A percentile compares a stretch with the other conserved stretches of the same genome.
Evolutionary conservation across 2,888 invertebrate species (phyloP).

Genomic region (Pinctada fucata): DNA sequence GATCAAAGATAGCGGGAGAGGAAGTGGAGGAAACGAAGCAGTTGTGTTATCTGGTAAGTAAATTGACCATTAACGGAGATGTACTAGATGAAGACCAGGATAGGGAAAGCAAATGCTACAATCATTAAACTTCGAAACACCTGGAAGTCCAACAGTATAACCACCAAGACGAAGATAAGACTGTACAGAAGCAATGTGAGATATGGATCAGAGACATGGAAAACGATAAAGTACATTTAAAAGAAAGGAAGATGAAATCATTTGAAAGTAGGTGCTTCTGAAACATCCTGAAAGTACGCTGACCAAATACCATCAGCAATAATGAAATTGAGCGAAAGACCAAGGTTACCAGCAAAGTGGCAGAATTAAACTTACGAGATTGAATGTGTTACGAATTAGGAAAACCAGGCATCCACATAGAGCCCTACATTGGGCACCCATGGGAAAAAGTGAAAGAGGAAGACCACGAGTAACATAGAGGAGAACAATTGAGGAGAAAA

Average conservation of each 20-base stretch:
- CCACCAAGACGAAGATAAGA: neutral
- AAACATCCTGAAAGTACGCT: neutral
- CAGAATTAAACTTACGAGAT: neutral
- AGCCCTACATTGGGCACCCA: neutral
- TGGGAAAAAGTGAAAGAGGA: neutral
- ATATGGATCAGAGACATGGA: conserved; percentile 4
- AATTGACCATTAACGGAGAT: neutral
- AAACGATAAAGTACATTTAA: neutral
- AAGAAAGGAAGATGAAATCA: neutral
- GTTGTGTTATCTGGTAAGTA: neutral
- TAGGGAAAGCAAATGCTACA: neutral
- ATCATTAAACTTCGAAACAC: neutral
- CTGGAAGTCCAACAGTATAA: neutral
- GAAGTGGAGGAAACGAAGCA: neutral
- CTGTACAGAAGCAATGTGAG: neutral
- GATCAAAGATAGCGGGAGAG: neutral
- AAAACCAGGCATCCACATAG: neutral
- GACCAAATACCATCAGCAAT: neutral
- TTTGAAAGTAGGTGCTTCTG: neutral
- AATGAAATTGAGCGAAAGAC: neutral
- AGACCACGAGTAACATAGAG: neutral
- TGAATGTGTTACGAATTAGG: neutral
- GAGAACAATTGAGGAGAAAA: conserved; percentile 1
- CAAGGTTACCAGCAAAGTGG: neutral
- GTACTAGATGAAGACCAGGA: conserved; percentile 1